Conservation (phyloP, 1,140 invertebrate species). For the Drosophila funebris region DNA sequence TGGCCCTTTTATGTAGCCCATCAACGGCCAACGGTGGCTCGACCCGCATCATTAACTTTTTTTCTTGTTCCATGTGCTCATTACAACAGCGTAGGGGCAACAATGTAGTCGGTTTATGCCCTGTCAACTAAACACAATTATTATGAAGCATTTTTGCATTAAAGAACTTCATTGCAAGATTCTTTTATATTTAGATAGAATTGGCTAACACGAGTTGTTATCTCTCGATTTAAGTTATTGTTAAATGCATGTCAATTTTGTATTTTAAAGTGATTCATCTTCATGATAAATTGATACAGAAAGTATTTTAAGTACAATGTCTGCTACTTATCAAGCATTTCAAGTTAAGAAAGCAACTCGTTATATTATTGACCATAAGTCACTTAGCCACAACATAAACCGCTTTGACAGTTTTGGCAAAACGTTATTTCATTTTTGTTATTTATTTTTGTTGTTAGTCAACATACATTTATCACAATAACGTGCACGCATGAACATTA, state of each 20-base stretch:
- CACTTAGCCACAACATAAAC: too few relatives aligned
- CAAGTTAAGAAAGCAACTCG: too few relatives aligned
- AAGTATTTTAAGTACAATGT: too few relatives aligned
- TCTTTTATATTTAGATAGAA: too few relatives aligned
- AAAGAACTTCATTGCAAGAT: too few relatives aligned
- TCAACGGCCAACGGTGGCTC: conserved; percentile 32
- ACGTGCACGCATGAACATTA: conserved; percentile 36
- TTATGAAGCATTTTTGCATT: too few relatives aligned
- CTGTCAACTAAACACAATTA: conserved; percentile 13
- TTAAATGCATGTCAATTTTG: too few relatives aligned
- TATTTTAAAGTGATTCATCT: too few relatives aligned
- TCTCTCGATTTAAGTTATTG: too few relatives aligned
- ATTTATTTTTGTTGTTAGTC: not conserved
- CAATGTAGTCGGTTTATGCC: conserved; percentile 41
- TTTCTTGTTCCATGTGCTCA: conserved; percentile 44
- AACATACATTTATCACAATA: conserved; percentile 10
- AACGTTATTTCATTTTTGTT: not conserved
- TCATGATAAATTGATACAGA: not conserved
- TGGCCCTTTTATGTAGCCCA: conserved; percentile 61
- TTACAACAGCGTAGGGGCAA: conserved; percentile 38
- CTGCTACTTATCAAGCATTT: too few relatives aligned
- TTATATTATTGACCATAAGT: too few relatives aligned
- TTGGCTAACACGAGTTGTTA: too few relatives aligned
- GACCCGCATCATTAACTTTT: conserved; percentile 77
- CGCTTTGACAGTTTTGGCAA: not conserved